A percentile compares a stretch with the other conserved stretches of the same genome.
These are phyloP conservation scores for Meloidogyne hapla DNA, from an alignment of 1,140 invertebrate species.

Conservation along the genomic window DNA sequence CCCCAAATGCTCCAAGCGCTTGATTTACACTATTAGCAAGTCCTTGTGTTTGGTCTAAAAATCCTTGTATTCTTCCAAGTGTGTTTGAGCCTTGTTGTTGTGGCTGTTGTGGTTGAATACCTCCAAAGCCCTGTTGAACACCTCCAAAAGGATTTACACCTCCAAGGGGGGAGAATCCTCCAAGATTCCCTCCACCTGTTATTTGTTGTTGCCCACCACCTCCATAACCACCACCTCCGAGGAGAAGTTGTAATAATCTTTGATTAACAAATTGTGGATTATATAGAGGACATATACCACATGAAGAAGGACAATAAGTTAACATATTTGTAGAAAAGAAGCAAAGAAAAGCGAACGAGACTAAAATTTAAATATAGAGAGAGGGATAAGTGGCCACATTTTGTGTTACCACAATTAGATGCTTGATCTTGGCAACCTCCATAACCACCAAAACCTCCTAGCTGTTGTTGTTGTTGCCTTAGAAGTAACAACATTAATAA, in stretches of 20 bases:
- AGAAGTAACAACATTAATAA: neutral
- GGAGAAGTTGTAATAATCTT: neutral
- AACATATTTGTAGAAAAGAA: neutral
- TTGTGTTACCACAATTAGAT: neutral
- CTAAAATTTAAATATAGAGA: neutral
- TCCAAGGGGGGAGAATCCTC: neutral
- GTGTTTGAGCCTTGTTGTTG: neutral
- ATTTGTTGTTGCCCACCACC: neutral
- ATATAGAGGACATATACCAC: neutral
- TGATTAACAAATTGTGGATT: slow-evolving; percentile 1
- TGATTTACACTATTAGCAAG: neutral
- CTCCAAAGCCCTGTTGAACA: neutral
- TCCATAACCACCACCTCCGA: neutral
- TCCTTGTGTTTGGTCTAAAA: neutral
- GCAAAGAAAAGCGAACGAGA: neutral
- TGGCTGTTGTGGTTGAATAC: neutral
- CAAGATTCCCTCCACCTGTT: neutral
- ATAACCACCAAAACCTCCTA: neutral
- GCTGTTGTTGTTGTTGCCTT: neutral
- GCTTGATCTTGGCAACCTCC: neutral
- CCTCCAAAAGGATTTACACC: too few relatives aligned
- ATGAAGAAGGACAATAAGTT: neutral
- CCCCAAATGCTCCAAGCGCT: neutral
- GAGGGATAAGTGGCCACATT: too few relatives aligned
- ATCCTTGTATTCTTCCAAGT: neutral